Conservation (phyloP, 2,113 vertebrate genomes). For the Nothobranchius furzeri region DNA sequence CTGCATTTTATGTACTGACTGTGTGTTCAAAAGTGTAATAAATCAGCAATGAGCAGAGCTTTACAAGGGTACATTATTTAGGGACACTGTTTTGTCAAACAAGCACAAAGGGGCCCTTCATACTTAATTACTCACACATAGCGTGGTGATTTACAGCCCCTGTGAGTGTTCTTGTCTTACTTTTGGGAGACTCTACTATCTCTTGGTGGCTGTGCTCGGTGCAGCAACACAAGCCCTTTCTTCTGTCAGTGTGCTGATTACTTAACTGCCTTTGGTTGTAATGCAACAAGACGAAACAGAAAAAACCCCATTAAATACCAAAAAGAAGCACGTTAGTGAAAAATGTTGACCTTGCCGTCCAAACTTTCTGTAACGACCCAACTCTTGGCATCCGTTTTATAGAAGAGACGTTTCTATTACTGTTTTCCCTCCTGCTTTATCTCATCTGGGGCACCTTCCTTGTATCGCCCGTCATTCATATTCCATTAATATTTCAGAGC, state of each 20-base stretch:
- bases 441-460: neutral
- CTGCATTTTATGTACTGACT: neutral
- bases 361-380: constrained; percentile 29
- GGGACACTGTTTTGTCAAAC: neutral
- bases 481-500: constrained; percentile 63
- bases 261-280: neutral
- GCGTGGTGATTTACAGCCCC: neutral
- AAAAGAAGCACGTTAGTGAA: constrained; percentile 1
- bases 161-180: neutral
- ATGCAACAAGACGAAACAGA: neutral
- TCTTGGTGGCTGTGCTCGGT: constrained; percentile 2
- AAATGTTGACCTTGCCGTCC: constrained; percentile 25
- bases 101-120: neutral
- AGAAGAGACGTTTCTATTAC: constrained; percentile 35
- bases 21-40: neutral
- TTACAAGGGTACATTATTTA: neutral
- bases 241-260: neutral
- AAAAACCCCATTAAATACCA: neutral
- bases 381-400: constrained; percentile 40
- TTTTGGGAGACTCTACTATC: constrained; percentile 1
- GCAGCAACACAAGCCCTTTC: constrained; percentile 4
- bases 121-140: neutral
- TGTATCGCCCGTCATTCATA: constrained; percentile 43
- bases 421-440: neutral
- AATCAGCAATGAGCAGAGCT: neutral